Base-by-base conservation (phyloP, 2,113 vertebrate species). In the Hydrolagus affinis region DNA sequence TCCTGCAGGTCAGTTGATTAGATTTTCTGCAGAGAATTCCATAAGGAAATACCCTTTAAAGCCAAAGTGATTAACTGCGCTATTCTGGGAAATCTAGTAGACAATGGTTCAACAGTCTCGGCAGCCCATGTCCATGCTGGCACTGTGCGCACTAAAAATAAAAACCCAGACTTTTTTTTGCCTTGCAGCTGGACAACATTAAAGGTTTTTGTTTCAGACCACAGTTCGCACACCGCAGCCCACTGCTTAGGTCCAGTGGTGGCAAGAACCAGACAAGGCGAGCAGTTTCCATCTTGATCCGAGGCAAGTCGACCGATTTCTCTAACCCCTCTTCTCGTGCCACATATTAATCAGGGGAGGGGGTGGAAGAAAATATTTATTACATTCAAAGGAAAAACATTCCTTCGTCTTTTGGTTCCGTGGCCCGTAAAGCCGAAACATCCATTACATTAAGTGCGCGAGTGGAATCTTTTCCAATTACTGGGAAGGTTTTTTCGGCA, bases 101-200 rank as follows among this genome's bases (percentile, higher is more conserved):
- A 93, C 91, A 90, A 91, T 89, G 90, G 89, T 86, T 89, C 90
- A 60, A 91, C 86, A 92, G 92, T 89, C 86, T 88, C 86, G 86
- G 71, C 88, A 86, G 88, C 89, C 91, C 88, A 88, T 89, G 90
- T 88, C 91, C 91, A 88, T 89, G 87, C 90, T 89, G 90, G 89
- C 90, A 89, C 90, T 86, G 89, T 89, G 89, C 90, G 60, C 68
- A 83, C 59, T 68, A 28, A 70, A 64, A 76, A 77, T 59, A 86
- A 86, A n/a, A 75, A 64, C 59, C 68, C 71, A 86, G 56, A 83
- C 78, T 83, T 32, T 88, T 88, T 89, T 88, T 88, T 89, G 89
- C 89, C 91, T 90, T 89, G 93, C 95, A 95, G 94, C 95, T 97
- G 95, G 93, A 91, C 89, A 93, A 92, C 93, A 96, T 95, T 95